These are phyloP conservation scores for Loriculus beryllinus DNA, from an alignment of 2,797 vertebrate genomes.

Conservation along the genomic window DNA sequence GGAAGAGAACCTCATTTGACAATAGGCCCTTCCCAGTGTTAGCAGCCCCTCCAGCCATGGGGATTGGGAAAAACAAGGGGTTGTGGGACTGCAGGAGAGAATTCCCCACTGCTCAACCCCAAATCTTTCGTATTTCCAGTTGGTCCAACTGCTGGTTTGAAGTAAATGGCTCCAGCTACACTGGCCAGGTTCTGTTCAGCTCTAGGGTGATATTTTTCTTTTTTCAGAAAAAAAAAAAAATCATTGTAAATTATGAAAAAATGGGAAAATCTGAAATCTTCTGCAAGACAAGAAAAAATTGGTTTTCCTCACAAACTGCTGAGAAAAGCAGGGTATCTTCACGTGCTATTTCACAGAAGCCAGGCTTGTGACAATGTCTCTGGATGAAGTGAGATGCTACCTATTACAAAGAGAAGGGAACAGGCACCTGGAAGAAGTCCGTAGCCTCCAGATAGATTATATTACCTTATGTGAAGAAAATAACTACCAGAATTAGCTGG, in stretches of 20 bases:
- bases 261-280: background rate
- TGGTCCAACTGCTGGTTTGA: background rate
- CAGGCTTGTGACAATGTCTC: background rate
- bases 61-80: background rate
- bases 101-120: background rate
- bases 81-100: background rate
- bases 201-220: background rate
- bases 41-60: background rate
- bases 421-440: background rate
- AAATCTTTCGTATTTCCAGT: background rate
- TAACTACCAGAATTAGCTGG: background rate
- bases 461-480: background rate
- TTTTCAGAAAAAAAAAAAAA: background rate
- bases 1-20: background rate
- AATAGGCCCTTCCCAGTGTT: background rate
- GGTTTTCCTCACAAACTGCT: background rate
- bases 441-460: constrained; percentile 3
- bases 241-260: background rate
- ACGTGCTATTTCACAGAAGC: background rate
- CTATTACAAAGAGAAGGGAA: background rate
- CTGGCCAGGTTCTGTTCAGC: background rate
- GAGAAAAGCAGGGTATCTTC: background rate
- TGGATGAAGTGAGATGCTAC: background rate
- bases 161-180: background rate
- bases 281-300: background rate